Base-by-base conservation (phyloP, 1,140 invertebrate species). In the Brachionus rotundiformis region DNA sequence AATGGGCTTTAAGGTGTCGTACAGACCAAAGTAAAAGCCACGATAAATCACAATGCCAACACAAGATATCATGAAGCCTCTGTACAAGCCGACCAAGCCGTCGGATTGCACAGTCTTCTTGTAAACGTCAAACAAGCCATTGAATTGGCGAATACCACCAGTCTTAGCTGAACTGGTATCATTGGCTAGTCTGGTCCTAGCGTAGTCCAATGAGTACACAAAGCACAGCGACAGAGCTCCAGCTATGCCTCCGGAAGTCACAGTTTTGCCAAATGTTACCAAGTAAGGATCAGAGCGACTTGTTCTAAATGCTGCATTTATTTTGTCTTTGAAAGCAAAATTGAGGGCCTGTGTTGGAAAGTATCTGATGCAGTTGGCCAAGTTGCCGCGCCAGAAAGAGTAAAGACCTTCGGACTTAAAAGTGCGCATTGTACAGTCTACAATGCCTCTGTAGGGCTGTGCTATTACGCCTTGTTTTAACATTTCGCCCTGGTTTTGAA, bases 281-380 rank as follows among this genome's bases (percentile, higher is more conserved):
- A 73, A 81, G 82, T 88, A 86, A 3, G 83, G 54, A 82, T 88
- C 88, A 33, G 81, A 82, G 61, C 86, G 86, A 6, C 81, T 83
- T 7, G 82, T 29, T 63, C 86, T 87, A 82, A 89, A 89, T 49
- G 88, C 77, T 85, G 91, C 89, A 90, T 95, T 94, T 90, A 94
- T 94, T 79, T 89, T 85, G 88, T 95, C 94, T 89, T 96, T 96
- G 90, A 96, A 96, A 83, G 94, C 94, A 89, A 97, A 96, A 90
- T 97, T 96, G 82, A 96, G 90, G 83, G 95, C 95, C 89, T 96
- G 94, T 63, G 94, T 95, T 82, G 95, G 95, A 90, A 96, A 96
- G 89, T 96, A 96, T 88, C 90, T 83, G 77, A 90, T 85, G 82
- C 89, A 89, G 89, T 96, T 96, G 86, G 94, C 94, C 85, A 95